These are phyloP conservation scores for Pseudorasbora parva DNA, from an alignment of 2,113 vertebrate genomes.

Conservation along the genomic window DNA sequence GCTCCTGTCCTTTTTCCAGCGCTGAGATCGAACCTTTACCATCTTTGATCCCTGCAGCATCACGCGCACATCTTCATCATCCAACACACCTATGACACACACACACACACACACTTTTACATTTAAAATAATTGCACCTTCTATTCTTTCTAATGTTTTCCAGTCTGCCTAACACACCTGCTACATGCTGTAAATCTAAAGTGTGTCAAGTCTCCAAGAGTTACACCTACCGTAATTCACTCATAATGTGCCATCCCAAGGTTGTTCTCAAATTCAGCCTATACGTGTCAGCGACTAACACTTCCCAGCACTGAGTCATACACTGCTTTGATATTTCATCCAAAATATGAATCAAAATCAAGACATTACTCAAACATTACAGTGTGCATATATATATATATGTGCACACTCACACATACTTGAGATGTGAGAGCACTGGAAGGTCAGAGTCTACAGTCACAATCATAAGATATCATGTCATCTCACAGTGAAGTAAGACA, in stretches of 20 bases:
- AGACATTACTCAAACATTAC: neutral
- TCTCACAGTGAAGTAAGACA: neutral
- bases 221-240: constrained; percentile 7
- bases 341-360: neutral
- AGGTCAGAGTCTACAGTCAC: constrained; percentile 22
- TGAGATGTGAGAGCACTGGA: neutral
- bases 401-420: constrained; percentile 25
- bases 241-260: neutral
- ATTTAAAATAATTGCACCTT: neutral
- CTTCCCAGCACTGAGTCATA: constrained; percentile 22
- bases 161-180: constrained; percentile 26
- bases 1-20: constrained; percentile 81
- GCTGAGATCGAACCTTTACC: constrained; percentile 84
- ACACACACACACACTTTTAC: constrained; percentile 24
- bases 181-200: neutral
- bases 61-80: constrained; percentile 85
- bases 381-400: neutral
- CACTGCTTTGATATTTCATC: constrained; percentile 3
- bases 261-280: neutral
- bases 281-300: constrained; percentile 16
- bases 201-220: constrained; percentile 2
- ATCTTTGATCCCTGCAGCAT: constrained; percentile 90
- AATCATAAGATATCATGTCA: neutral
- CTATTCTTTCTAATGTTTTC: constrained; percentile 1
- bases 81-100: constrained; percentile 79